These are phyloP conservation scores for Dolichallabes microphthalmus DNA, from an alignment of 2,113 vertebrate genomes.

Conservation along the genomic window DNA sequence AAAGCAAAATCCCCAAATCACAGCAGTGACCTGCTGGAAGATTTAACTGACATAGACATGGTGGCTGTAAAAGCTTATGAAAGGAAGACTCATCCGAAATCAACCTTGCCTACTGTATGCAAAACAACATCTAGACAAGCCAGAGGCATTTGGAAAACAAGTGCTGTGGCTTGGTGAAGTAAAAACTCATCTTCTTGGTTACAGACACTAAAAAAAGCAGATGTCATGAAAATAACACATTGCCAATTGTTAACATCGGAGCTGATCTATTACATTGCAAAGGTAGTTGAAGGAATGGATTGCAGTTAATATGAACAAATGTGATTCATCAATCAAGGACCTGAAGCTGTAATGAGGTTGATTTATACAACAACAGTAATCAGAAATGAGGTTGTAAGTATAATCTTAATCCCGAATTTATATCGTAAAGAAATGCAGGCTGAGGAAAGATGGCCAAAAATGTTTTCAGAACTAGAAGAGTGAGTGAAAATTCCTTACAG, in stretches of 20 bases:
- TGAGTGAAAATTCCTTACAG: background rate
- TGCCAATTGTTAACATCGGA: background rate
- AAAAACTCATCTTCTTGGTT: too few relatives aligned
- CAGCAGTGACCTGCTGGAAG: too few relatives aligned
- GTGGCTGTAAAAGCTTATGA: too few relatives aligned
- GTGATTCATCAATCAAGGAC: background rate
- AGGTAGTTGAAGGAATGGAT: background rate
- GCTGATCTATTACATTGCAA: background rate
- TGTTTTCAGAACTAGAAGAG: background rate
- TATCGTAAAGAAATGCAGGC: background rate
- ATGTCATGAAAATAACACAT: background rate
- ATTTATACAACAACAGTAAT: background rate
- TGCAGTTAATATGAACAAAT: background rate
- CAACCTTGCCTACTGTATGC: too few relatives aligned
- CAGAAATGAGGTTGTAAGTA: background rate
- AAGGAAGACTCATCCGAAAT: too few relatives aligned
- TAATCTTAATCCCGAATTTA: background rate
- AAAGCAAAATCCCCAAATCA: too few relatives aligned
- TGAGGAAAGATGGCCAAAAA: background rate
- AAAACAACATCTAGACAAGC: background rate
- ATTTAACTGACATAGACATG: too few relatives aligned
- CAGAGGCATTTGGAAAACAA: too few relatives aligned
- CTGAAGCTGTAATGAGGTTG: background rate
- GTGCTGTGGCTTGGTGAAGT: too few relatives aligned
- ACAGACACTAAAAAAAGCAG: too few relatives aligned